Evolutionary conservation across 2,113 vertebrate species (phyloP), one percentile per base, ranked within the genome.

Genomic region (Chaenogobius annularis): DNA sequence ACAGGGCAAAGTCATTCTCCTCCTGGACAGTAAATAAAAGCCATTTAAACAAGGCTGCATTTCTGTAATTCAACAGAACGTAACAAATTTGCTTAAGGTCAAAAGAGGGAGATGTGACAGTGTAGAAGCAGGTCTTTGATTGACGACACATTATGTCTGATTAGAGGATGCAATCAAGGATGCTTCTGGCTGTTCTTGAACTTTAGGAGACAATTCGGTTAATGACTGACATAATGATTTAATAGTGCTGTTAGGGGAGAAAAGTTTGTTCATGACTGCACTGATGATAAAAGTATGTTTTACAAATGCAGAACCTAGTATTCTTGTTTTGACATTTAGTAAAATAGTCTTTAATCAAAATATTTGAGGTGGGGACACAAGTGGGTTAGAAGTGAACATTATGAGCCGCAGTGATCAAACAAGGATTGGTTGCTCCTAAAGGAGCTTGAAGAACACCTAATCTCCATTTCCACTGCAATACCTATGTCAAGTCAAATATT

Each of bases 1-100:
- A 72, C 71, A 80, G 77, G 64, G 75, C 79, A 81, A 43, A 69
- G 47, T 44, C 69, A 70, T 81, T 78, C 75, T 77, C 54, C 71
- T 67, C 17, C 69, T 20, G 48, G 68, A 75, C 70, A 70, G 40
- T 10, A 75, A 79, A 74, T 71, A 2, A 13, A 26, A 26, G 9
- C 12, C 22, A 23, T 58, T 58, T 55, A 55, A 55, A 55, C 15
- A 55, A n/a, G 52, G 17, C 52, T 3, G 7, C 8, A 20, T 55
- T 63, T 0, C 0, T 8, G 15, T n/a, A 35, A 62, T 77, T 70
- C 7, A 19, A 19, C 7, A n/a, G 5, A 65, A 44, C 19, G 14
- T 20, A 43, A 6, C 9, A 40, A 19, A 64, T 37, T 10, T 37
- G 35, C 10, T n/a, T n/a, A 20, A 64, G 62, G 31, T 35, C 11